A percentile compares a stretch with the other conserved stretches of the same genome.
phyloP scores from a whole-genome alignment of 2,888 invertebrate species.

The Megalurothrips usitatus region DNA sequence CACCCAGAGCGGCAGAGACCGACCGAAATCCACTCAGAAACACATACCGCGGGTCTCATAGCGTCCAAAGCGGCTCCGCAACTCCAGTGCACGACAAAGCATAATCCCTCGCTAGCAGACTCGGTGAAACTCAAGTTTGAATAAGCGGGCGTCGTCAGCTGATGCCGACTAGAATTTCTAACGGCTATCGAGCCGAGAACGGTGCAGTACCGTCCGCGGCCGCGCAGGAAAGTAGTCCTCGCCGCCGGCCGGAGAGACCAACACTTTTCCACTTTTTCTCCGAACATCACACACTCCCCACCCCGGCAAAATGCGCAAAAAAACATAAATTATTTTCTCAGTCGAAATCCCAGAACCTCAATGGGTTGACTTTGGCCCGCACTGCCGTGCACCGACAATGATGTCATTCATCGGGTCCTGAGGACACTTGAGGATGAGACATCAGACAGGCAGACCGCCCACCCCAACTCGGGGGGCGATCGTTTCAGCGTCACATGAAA shows the following conservation, averaged over 20 bases:
- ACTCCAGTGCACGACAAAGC: too few relatives aligned
- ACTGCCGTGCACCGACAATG: not conserved
- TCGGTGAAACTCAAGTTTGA: not conserved
- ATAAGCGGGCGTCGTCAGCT: not conserved
- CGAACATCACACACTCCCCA: not conserved
- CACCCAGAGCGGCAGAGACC: too few relatives aligned
- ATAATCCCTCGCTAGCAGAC: not conserved
- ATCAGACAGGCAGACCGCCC: not conserved
- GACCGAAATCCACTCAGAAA: not conserved
- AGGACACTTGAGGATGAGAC: slow-evolving; percentile 18
- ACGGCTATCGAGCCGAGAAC: not conserved
- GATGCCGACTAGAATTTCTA: not conserved
- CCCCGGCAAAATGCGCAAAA: not conserved
- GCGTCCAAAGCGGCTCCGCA: too few relatives aligned
- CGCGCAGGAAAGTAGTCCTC: not conserved
- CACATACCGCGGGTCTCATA: not conserved
- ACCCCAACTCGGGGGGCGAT: not conserved
- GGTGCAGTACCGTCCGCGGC: not conserved
- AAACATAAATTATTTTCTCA: not conserved
- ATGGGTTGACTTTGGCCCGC: not conserved
- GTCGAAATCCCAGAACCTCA: not conserved
- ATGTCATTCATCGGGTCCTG: not conserved
- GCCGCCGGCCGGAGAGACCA: not conserved
- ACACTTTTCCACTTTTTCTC: not conserved
- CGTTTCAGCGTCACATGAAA: not conserved